Evolutionary conservation across 2,888 invertebrate species (phyloP).

Genomic region (Tiphia femorata): DNA sequence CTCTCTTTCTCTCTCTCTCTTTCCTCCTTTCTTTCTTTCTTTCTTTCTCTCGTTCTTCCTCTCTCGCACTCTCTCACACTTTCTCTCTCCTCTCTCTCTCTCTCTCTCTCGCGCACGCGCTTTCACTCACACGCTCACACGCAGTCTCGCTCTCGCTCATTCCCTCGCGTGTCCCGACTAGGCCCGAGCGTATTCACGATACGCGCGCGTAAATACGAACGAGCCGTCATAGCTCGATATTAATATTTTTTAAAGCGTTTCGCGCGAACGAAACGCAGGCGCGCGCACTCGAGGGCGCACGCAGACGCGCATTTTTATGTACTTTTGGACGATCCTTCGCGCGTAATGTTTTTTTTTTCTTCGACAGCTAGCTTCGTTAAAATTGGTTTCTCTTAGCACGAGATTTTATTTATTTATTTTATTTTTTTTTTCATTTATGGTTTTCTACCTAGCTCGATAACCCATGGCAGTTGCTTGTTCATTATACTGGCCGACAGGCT

Average conservation of each 20-base stretch:
- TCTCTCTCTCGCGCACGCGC: too few relatives aligned
- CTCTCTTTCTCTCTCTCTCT: conserved; percentile 1
- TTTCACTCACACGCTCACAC: conserved; percentile 6
- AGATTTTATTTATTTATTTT: too few relatives aligned
- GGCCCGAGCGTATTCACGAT: conserved; percentile 18
- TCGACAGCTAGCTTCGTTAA: conserved; percentile 61
- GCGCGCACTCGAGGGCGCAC: conserved; percentile 9
- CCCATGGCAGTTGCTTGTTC: conserved; percentile 67
- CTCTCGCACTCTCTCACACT: background rate
- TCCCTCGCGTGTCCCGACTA: conserved; percentile 21
- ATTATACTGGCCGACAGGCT: conserved; percentile 64
- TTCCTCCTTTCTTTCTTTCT: background rate
- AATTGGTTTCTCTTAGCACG: conserved; percentile 61
- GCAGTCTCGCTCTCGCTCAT: conserved; percentile 22
- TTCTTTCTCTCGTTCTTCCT: conserved; percentile 3
- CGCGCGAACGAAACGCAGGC: background rate
- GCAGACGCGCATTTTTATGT: background rate
- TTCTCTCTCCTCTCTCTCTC: too few relatives aligned
- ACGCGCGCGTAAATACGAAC: conserved; percentile 17
- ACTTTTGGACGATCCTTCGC: conserved; percentile 53
- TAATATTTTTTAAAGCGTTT: background rate
- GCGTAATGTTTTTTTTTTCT: conserved; percentile 44
- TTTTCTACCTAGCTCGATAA: conserved; percentile 59
- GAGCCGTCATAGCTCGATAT: background rate
- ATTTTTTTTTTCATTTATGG: too few relatives aligned